Conservation (phyloP, 2,888 invertebrate species). For the Meloe dianella region DNA sequence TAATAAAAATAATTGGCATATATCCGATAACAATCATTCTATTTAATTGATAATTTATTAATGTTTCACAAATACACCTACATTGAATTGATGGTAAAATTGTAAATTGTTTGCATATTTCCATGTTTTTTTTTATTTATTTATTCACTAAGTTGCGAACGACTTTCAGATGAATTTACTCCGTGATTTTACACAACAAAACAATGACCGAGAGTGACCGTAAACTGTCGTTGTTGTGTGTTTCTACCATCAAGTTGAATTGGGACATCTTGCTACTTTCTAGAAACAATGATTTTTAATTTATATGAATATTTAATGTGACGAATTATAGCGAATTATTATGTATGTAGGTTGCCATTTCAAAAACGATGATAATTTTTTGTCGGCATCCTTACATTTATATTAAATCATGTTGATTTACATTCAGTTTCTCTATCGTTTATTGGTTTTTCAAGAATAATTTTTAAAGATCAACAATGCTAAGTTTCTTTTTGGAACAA, state of each 20-base stretch:
- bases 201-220: conserved; percentile 50
- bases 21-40: conserved; percentile 8
- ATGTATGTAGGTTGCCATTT: conserved; percentile 35
- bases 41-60: conserved; percentile 12
- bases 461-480: too few species aligned
- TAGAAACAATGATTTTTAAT: conserved; percentile 47
- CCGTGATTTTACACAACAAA: conserved; percentile 29
- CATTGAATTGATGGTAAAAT: not conserved
- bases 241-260: conserved; percentile 39
- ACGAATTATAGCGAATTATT: conserved; percentile 38
- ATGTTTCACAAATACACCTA: not conserved
- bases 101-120: conserved; percentile 7
- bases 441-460: not conserved
- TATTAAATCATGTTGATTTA: conserved; percentile 17
- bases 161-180: not conserved
- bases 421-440: conserved; percentile 25
- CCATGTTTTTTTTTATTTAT: not conserved
- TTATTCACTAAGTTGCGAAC: conserved; percentile 6
- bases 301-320: conserved; percentile 40
- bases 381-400: conserved; percentile 24
- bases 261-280: conserved; percentile 47
- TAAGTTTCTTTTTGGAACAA: too few species aligned
- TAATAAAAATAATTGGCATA: conserved; percentile 14
- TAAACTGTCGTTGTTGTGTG: conserved; percentile 35
- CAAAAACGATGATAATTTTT: conserved; percentile 25